Conservation (phyloP, 2,888 invertebrate genomes). For the Zygogramma bicolorata region DNA sequence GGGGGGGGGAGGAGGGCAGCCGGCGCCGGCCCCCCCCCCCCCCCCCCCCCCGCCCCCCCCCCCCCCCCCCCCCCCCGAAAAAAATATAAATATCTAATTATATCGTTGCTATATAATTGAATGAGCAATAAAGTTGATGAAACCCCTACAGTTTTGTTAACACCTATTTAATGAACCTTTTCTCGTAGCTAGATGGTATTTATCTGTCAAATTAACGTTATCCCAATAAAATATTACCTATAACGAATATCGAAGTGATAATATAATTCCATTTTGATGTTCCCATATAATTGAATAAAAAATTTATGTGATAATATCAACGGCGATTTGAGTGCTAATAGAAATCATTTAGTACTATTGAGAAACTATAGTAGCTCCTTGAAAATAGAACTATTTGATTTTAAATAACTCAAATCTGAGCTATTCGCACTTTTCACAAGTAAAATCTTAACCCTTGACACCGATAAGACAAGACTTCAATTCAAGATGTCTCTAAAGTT, state of each 20-base stretch:
- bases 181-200: background rate
- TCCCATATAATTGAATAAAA: background rate
- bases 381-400: too few relatives aligned
- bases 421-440: too few relatives aligned
- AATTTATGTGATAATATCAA: background rate
- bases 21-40: too few relatives aligned
- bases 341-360: too few relatives aligned
- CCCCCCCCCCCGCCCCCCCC: too few relatives aligned
- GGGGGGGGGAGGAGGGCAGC: too few relatives aligned
- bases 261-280: background rate
- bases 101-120: background rate
- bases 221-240: background rate
- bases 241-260: background rate
- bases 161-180: background rate
- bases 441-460: too few relatives aligned
- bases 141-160: background rate
- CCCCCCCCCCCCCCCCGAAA: too few relatives aligned
- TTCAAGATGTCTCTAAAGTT: too few relatives aligned
- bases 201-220: conserved; percentile 4
- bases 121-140: background rate
- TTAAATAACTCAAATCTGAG: too few relatives aligned
- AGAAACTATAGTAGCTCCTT: too few relatives aligned
- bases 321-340: background rate
- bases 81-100: background rate
- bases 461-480: too few relatives aligned